Evolutionary conservation across 2,888 invertebrate genomes (phyloP), one percentile per base, ranked within the genome.

Genomic region (Hartigia nigra): DNA sequence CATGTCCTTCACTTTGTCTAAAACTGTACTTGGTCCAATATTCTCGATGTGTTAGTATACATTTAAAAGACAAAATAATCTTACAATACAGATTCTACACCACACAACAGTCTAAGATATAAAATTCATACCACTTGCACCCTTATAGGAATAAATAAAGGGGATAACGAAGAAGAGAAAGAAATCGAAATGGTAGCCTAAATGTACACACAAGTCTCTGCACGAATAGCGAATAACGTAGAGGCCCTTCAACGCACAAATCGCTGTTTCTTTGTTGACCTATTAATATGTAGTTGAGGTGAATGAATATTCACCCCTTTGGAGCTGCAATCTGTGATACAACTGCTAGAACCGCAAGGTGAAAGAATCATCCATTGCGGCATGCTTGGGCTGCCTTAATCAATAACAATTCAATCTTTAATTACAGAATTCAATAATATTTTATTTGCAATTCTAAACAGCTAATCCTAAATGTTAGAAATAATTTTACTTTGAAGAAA

Each of bases 281-380:
- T 34, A 76, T 81, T 84, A 82, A 80, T 76, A 74, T 75, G 79
- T 85, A 83, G 81, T 79, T 75, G 78, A 82, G 81, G 82, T 80
- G 81, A 84, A 80, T 75, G 81, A 81, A 78, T 78, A 76, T 78
- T 78, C 55, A 39, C 80, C 80, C 81, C 81, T 75, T 75, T 83
- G 81, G 82, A 85, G 83, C 82, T 85, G 82, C 82, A 83, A 85
- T 84, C 86, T 85, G 84, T 86, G 84, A 86, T 86, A 84, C 80
- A 81, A 83, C 76, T 78, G 80, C 79, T 86, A 86, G 83, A 81
- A 82, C 76, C 80, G 80, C 81, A 80, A 83, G 80, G 79, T 36
- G 78, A 84, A 75, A 70, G 80, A 82, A 82, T 77, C 36, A 35
- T 74, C 75, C 37, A 35, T 74, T 34, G 35, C 36, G 75, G 36